phyloP scores from a whole-genome alignment of 2,113 vertebrate species.

The Trematomus loennbergii region DNA sequence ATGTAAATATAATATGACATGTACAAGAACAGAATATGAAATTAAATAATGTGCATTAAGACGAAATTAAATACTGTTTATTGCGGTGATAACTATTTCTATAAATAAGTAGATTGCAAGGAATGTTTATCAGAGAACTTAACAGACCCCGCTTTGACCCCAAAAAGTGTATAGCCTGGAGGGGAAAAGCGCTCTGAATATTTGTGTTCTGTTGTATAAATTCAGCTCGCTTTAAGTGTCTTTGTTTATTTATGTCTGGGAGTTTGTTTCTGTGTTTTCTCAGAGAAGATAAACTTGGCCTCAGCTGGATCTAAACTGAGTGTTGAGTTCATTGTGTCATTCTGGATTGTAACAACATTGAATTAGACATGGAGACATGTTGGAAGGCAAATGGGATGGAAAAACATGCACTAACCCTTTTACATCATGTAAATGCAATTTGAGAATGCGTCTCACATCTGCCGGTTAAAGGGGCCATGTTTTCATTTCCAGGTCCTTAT shows the following conservation, averaged over 20 bases:
- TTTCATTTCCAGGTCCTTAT: too few species aligned
- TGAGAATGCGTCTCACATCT: not conserved
- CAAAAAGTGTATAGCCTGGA: constrained; percentile 43
- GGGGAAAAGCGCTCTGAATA: constrained; percentile 9
- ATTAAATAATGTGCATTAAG: too few species aligned
- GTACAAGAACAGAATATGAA: too few species aligned
- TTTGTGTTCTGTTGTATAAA: constrained; percentile 36
- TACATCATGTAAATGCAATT: not conserved
- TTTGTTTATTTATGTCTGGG: constrained; percentile 49
- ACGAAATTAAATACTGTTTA: too few species aligned
- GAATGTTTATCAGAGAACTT: too few species aligned
- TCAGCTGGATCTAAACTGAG: constrained; percentile 35
- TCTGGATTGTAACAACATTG: constrained; percentile 1
- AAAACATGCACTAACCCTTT: not conserved
- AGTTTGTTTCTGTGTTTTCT: constrained; percentile 39
- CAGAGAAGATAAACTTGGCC: constrained; percentile 48
- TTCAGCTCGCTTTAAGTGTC: constrained; percentile 19
- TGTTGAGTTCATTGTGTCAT: constrained; percentile 23
- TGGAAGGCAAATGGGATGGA: constrained; percentile 8
- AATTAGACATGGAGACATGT: not conserved
- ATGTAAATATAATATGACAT: too few species aligned
- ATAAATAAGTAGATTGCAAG: too few species aligned
- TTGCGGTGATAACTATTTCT: too few species aligned
- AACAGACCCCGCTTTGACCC: constrained; percentile 56
- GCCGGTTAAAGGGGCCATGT: not conserved